Evolutionary conservation across 1,140 invertebrate species (phyloP).

Genomic region (Listronotus bonariensis): DNA sequence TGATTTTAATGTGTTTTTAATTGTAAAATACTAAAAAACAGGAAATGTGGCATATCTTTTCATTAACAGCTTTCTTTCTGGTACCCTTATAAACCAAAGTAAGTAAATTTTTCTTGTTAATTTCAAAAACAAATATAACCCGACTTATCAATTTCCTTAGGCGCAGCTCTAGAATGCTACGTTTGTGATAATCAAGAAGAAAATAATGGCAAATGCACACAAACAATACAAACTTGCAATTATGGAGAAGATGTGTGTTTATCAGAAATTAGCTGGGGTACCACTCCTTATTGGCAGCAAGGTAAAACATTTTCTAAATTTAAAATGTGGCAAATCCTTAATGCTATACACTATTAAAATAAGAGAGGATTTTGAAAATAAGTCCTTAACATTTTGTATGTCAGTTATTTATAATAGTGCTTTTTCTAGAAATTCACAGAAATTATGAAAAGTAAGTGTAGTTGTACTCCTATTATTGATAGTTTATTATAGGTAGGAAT

Average conservation of each 20-base stretch:
- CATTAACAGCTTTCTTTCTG: background rate
- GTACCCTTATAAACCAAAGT: background rate
- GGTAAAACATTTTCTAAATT: conserved; percentile 54
- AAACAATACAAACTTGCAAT: conserved; percentile 89
- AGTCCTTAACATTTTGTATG: background rate
- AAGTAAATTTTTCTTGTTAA: background rate
- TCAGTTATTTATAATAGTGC: too few relatives aligned
- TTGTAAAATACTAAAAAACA: too few relatives aligned
- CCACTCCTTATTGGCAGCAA: conserved; percentile 92
- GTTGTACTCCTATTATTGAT: too few relatives aligned
- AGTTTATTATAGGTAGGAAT: too few relatives aligned
- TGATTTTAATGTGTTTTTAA: too few relatives aligned
- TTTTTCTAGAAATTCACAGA: too few relatives aligned
- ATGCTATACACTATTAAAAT: background rate
- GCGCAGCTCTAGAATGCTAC: conserved; percentile 85
- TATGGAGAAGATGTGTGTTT: conserved; percentile 85
- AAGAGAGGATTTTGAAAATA: background rate
- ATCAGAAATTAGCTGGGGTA: conserved; percentile 89
- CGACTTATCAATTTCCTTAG: conserved; percentile 49
- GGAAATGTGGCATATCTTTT: too few relatives aligned
- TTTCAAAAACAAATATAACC: background rate
- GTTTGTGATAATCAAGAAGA: conserved; percentile 91
- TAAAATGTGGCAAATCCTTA: too few relatives aligned
- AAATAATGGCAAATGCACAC: conserved; percentile 91
- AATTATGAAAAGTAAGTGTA: too few relatives aligned